Evolutionary conservation across 2,113 vertebrate genomes (phyloP).

Genomic region (Steatornis caripensis): DNA sequence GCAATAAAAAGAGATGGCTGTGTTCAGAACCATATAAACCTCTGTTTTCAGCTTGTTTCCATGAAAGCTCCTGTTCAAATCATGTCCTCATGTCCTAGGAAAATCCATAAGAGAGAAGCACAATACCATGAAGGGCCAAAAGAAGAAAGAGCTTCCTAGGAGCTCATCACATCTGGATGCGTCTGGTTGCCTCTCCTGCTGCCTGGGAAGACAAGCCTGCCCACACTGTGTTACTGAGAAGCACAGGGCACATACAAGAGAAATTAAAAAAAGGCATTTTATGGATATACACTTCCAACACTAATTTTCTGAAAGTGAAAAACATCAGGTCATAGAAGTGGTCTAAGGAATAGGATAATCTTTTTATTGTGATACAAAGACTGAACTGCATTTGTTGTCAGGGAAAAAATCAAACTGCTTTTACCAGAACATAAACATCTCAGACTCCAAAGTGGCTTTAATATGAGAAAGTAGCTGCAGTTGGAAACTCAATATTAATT

Average conservation of each 20-base stretch:
- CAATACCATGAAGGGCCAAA: neutral
- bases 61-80: neutral
- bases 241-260: neutral
- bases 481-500: neutral
- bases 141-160: neutral
- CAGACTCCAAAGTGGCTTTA: neutral
- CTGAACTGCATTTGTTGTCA: neutral
- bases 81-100: neutral
- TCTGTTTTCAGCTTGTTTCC: neutral
- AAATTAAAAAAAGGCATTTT: neutral
- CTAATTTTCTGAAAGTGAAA: neutral
- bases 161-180: neutral
- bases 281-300: neutral
- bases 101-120: neutral
- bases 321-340: neutral
- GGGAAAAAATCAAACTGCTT: neutral
- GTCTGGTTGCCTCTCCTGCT: neutral
- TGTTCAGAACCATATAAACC: neutral
- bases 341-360: neutral
- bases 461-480: neutral
- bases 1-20: neutral
- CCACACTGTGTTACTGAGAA: neutral
- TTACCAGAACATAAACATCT: neutral
- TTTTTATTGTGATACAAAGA: neutral
- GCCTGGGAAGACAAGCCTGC: neutral